Conservation (phyloP, 2,113 vertebrate genomes). For the Numida meleagris region DNA sequence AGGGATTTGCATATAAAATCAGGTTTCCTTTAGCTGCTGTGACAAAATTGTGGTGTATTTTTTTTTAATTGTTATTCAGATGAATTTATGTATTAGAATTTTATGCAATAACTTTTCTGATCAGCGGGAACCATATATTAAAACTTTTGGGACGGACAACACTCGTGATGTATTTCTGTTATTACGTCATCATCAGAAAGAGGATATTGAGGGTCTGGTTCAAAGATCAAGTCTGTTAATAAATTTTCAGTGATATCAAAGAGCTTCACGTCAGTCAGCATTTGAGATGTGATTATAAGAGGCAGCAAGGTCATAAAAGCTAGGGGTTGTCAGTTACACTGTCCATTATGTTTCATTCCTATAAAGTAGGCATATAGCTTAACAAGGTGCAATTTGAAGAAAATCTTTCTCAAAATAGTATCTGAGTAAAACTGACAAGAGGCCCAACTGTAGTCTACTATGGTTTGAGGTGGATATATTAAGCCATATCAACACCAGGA, state of each 20-base stretch:
- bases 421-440: neutral
- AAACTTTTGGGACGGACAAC: neutral
- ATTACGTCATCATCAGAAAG: neutral
- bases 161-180: neutral
- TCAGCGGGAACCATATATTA: neutral
- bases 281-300: neutral
- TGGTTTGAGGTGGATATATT: accelerated
- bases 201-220: neutral
- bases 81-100: constrained; percentile 6
- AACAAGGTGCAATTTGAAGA: neutral
- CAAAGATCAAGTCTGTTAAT: neutral
- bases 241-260: neutral
- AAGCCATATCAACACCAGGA: neutral
- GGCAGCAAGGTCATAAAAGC: neutral
- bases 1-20: neutral
- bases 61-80: neutral
- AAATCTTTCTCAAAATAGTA: neutral
- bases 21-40: neutral
- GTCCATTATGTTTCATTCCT: neutral
- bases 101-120: constrained; percentile 21
- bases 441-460: accelerated
- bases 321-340: neutral
- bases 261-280: neutral
- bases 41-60: neutral
- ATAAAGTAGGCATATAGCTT: neutral